These are phyloP conservation scores for Actenoides lindsayi DNA, from an alignment of 2,113 vertebrate genomes.

Conservation along the genomic window DNA sequence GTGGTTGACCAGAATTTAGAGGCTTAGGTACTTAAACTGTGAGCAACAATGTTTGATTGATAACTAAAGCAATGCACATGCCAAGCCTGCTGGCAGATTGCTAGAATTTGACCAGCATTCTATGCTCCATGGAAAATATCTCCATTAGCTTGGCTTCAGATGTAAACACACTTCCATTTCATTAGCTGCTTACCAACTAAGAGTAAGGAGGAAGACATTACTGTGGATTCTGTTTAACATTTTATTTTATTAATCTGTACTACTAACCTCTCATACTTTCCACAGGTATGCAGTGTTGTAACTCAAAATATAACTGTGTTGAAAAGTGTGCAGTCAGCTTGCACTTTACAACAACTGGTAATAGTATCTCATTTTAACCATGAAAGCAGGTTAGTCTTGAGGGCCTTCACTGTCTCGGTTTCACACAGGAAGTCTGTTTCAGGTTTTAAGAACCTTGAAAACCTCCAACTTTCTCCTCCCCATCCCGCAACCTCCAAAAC, in stretches of 20 bases:
- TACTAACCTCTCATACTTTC: not conserved
- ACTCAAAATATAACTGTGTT: not conserved
- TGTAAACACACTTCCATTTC: not conserved
- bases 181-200: not conserved
- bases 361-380: not conserved
- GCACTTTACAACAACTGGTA: not conserved
- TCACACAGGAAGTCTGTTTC: not conserved
- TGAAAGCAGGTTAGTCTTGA: not conserved
- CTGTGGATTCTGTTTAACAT: not conserved
- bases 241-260: not conserved
- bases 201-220: not conserved
- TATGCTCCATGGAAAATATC: not conserved
- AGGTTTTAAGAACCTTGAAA: not conserved
- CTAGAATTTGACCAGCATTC: not conserved
- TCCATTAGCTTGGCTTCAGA: not conserved
- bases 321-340: not conserved
- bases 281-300: not conserved
- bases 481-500: rapidly evolving
- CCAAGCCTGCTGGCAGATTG: not conserved
- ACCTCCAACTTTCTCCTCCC: not conserved
- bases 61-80: not conserved
- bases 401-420: not conserved
- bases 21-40: not conserved
- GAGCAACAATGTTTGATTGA: not conserved
- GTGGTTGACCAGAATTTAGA: not conserved